These are phyloP conservation scores for Noctuana brunneofusca DNA, from an alignment of 2,888 invertebrate genomes.

Conservation along the genomic window DNA sequence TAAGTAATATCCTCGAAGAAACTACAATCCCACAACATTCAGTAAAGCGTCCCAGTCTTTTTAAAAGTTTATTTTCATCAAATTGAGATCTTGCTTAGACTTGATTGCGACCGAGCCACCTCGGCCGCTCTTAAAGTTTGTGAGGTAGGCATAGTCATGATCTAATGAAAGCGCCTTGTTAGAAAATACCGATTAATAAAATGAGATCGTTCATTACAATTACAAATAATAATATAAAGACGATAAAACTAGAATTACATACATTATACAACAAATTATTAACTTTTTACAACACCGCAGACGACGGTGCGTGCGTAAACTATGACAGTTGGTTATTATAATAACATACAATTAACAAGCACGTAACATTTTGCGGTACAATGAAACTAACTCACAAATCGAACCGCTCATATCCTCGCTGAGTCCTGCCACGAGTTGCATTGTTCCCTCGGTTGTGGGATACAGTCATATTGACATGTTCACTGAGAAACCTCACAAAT, in stretches of 20 bases:
- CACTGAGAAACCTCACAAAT: constrained; percentile 3
- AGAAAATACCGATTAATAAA: constrained; percentile 83
- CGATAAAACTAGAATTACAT: constrained; percentile 81
- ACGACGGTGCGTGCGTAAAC: constrained; percentile 58
- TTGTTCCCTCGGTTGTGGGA: constrained; percentile 13
- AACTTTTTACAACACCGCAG: constrained; percentile 72
- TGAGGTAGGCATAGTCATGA: constrained; percentile 84
- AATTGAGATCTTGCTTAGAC: constrained; percentile 83
- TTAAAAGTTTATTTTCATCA: constrained; percentile 82
- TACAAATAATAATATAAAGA: constrained; percentile 81
- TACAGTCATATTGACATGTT: neutral
- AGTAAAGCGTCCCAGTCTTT: constrained; percentile 83
- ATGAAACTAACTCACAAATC: constrained; percentile 63
- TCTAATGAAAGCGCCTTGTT: constrained; percentile 83
- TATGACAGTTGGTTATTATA: constrained; percentile 59
- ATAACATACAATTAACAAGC: constrained; percentile 64
- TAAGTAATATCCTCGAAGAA: constrained; percentile 80
- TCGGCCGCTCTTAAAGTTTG: constrained; percentile 71
- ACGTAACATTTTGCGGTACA: constrained; percentile 72
- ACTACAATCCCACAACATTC: constrained; percentile 82
- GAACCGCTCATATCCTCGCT: constrained; percentile 45
- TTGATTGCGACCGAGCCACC: constrained; percentile 68
- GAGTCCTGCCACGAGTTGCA: constrained; percentile 13
- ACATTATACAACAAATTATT: constrained; percentile 81
- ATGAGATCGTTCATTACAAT: constrained; percentile 83